Evolutionary conservation across 2,797 vertebrate genomes (phyloP), one percentile per base, ranked within the genome.

Genomic region (Neosilurus mollespiculum): DNA sequence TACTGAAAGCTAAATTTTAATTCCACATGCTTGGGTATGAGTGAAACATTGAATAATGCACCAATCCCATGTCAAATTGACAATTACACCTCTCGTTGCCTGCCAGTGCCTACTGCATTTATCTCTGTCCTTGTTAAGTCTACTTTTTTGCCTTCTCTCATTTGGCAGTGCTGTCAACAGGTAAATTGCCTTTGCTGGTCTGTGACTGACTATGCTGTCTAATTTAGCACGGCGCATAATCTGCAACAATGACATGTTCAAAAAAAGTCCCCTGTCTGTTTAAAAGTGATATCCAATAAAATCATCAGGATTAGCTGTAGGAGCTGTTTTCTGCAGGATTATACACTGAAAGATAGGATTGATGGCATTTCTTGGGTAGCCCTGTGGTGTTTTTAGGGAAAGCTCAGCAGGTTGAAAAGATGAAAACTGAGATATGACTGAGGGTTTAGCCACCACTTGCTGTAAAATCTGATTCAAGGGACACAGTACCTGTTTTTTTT

Each of bases 141-240:
- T 83, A 78, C 81, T 81, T 83, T 70, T 83, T 81, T 81, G 15
- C 34, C 58, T 83, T 24, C 79, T 83, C 78, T 89, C 77, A 85
- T 87, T 86, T 88, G 77, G 79, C 83, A 83, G 87, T 81, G 83
- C 87, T 85, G 87, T 91, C 87, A 88, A 86, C 87, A 89, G 83
- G 86, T 88, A 89, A 91, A 90, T 91, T 90, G 88, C 81, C 85
- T 91, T 79, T 69, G 24, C 80, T 88, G 85, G 80, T 85, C 86
- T 88, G 81, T 89, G 88, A 88, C 89, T 84, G 76, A 72, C 80
- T 85, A 85, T 83, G 58, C 81, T 84, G 81, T 81, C 75, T 82
- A 84, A 83, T 88, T 86, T 83, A 80, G 85, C 53, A 65, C 76
- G 6, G 18, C 12, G 58, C 54, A 81, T 83, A 82, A 86, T 86